phyloP scores from a whole-genome alignment of 2,113 vertebrate genomes.

The Cercocebus atys region DNA sequence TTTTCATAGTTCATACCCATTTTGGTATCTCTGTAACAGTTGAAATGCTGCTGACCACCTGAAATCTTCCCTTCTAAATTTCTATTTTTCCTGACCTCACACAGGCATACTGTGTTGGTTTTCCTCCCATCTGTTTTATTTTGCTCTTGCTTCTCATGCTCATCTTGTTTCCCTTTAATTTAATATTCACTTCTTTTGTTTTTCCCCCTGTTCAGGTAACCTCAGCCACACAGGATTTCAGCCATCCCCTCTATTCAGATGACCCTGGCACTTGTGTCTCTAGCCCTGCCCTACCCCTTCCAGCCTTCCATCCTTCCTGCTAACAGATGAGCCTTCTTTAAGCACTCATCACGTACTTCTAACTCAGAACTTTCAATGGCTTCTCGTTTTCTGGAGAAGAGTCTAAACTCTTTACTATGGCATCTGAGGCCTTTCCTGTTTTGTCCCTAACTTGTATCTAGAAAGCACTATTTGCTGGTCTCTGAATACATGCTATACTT shows the following conservation, averaged over 20 bases:
- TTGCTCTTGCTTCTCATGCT: neutral
- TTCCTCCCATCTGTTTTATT: neutral
- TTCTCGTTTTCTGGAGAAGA: neutral
- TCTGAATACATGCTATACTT: neutral
- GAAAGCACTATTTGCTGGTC: neutral
- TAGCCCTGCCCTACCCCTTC: neutral
- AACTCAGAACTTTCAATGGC: neutral
- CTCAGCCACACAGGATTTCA: neutral
- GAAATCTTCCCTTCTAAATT: neutral
- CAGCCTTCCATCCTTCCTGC: neutral
- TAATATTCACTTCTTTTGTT: neutral
- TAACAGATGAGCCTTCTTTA: neutral
- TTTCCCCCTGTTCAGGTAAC: neutral
- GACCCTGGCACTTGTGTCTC: neutral
- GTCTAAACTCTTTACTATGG: neutral
- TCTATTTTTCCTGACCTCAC: neutral
- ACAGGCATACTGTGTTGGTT: neutral
- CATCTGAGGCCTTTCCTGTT: neutral
- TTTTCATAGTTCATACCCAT: neutral
- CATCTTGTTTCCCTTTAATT: neutral
- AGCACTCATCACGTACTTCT: neutral
- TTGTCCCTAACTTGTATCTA: neutral
- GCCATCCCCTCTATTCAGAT: neutral
- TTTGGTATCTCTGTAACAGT: neutral
- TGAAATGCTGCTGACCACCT: neutral